Evolutionary conservation across 2,113 vertebrate genomes (phyloP), one percentile per base, ranked within the genome.

Genomic region (Leptodactylus fuscus): DNA sequence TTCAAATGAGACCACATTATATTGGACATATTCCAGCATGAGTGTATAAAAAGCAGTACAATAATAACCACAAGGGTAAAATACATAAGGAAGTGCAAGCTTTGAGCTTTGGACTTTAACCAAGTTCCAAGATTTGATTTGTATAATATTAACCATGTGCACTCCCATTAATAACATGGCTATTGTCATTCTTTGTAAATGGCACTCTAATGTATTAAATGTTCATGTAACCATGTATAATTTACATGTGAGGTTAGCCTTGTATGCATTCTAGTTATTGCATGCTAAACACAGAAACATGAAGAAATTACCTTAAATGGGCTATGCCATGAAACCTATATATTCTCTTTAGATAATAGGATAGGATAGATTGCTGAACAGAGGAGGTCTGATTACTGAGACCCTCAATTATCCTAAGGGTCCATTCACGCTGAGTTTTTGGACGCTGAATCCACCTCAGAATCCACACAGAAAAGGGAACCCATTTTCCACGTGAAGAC

Each of bases 1-100:
- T 67, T 4, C 58, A 62, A 62, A 4, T 62, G 12, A 15, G 24
- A 29, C 62, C 29, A 34, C 62, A 67, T 34, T 32, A 13, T 34
- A 2, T 10, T 67, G 62, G 62, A 32, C 16, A 67, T 67, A 18
- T 16, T 34, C 62, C 62, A 67, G 27, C 1, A 34, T 4, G 32
- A 22, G 34, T 8, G 4, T 67, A 8, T 16, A 2, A 67, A 32
- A 18, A 67, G 5, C 29, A 34, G 13, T 34, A 34, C 27, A 67
- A 34, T 34, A 67, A 67, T 67, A 67, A 67, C 62, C 62, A 34
- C 62, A 67, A 67, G 62, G 29, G 29, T 67, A 34, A 34, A 67
- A 34, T 18, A 67, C 29, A 67, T 34, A 67, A 67, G 62, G 62
- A 67, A 67, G 62, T 67, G 27, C 13, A 34, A 27, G 24, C 58